Base-by-base conservation (phyloP, 2,888 invertebrate genomes). In the Tetanocera ferruginea region DNA sequence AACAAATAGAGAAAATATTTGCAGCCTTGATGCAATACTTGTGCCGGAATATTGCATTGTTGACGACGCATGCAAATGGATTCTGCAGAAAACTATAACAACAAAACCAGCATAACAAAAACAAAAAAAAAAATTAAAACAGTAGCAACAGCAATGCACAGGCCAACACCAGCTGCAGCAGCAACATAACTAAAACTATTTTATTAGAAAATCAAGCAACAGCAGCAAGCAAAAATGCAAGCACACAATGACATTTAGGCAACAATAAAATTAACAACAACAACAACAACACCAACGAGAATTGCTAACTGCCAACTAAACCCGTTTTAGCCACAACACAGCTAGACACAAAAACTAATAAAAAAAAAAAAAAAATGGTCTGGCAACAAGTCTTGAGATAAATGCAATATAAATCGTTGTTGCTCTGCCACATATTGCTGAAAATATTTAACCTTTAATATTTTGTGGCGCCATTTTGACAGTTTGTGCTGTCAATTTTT, bases 391-490 rank as follows among this genome's bases (percentile, higher is more conserved):
- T 72, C 37, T 69, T 49, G 25, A 19, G 8, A 23, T 19, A n/a
- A 19, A 52, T 69, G 67, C 49, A 37, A 37, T 69, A 49, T 43
- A 19, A 9, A 19, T 51, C 14, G 70, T 34, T 17, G 19, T 37
- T 28, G 49, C 19, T 55, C 34, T 28, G 51, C 5, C 67, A n/a
- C 37, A 17, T 69, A 28, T 25, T 49, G 34, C 34, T 71, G 34
- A n/a, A 60, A 73, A 66, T 75, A 66, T 66, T 52, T 67, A 66
- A 75, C 75, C 66, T 75, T 66, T 75, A 75, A 75, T 37, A 55
- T 75, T 75, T 62, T 25, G n/a, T 25, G 19, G 43, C 49, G 62
- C 11, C 31, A 55, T 71, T 57, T 71, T 23, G 25, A 23, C 23
- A 23, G 57, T 57, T 25, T n/a, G 19, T 34, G 64, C 28, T n/a